Evolutionary conservation across 1,140 invertebrate genomes (phyloP), one percentile per base, ranked within the genome.

Genomic region (Ruditapes philippinarum): DNA sequence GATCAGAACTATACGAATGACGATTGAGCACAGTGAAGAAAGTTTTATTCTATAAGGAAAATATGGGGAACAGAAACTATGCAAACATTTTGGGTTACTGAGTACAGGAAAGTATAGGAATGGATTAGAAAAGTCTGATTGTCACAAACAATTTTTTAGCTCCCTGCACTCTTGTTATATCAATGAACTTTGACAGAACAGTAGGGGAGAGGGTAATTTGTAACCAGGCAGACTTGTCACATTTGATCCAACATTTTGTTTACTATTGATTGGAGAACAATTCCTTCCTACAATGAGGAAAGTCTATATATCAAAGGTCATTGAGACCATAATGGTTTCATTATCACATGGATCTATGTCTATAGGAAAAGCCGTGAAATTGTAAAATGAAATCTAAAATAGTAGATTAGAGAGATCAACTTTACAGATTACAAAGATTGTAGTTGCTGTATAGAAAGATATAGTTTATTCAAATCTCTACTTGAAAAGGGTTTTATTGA

Each of bases 201-300:
- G 65, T 1, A 11, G 22, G 33, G 33, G 65, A 38, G 14, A 3
- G 28, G 33, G 28, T 25, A 70, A 70, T 70, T 70, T 70, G 65
- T 70, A 38, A 70, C 65, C 22, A 22, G 33, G 65, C 28, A 70
- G 38, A 70, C 1, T 70, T 70, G 65, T 70, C 65, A 70, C 65
- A 36, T 70, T 11, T 70, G 38, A 70, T 70, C 65, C 65, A 2
- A 38, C 33, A 70, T 17, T 70, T 36, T 70, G 65, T 70, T n/a
- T 70, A 70, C 28, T 70, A n/a, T n/a, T 70, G 14, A 70, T 70
- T 70, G 65, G 38, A 38, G 33, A 36, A 36, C 19, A 22, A 70
- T 38, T 70, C 33, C 65, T 70, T 19, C 65, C 65, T 38, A 33
- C 33, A 2, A 33, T 38, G 65, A 70, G 3, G 36, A 25, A 14